phyloP scores from a whole-genome alignment of 1,140 invertebrate genomes.

The Cheumatopsyche charites region DNA sequence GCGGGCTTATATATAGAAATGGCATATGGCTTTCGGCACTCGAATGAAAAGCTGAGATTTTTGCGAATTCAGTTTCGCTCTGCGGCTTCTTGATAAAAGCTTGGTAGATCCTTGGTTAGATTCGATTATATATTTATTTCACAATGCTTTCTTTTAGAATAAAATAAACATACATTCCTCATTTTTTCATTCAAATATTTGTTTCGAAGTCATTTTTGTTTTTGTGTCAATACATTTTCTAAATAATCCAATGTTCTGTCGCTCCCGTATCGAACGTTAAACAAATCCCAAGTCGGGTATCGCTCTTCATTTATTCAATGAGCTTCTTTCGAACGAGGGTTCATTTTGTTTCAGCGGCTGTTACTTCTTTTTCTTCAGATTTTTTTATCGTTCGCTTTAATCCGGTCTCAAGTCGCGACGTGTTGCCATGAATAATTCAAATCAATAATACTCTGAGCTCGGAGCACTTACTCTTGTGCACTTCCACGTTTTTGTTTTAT shows the following conservation, averaged over 20 bases:
- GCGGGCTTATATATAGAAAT: background rate
- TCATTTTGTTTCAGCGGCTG: conserved; percentile 11
- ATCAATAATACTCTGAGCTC: conserved; percentile 12
- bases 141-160: too few species aligned
- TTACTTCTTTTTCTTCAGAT: background rate
- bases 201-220: too few species aligned
- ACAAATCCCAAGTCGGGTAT: conserved; percentile 4
- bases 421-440: conserved; percentile 40
- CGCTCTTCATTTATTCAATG: conserved; percentile 20
- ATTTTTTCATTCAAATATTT: background rate
- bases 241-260: too few species aligned
- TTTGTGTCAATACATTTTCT: too few species aligned
- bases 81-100: background rate
- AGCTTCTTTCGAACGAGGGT: conserved; percentile 7
- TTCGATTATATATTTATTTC: too few species aligned
- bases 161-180: too few species aligned
- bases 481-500: background rate
- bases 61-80: too few species aligned
- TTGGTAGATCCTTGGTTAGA: background rate
- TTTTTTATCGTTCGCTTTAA: conserved; percentile 24
- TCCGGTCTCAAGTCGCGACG: conserved; percentile 37
- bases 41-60: too few species aligned
- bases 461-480: background rate
- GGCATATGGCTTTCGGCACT: background rate
- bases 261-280: background rate